Evolutionary conservation across 2,888 invertebrate genomes (phyloP), one percentile per base, ranked within the genome.

Genomic region (Stramonita haemastoma): DNA sequence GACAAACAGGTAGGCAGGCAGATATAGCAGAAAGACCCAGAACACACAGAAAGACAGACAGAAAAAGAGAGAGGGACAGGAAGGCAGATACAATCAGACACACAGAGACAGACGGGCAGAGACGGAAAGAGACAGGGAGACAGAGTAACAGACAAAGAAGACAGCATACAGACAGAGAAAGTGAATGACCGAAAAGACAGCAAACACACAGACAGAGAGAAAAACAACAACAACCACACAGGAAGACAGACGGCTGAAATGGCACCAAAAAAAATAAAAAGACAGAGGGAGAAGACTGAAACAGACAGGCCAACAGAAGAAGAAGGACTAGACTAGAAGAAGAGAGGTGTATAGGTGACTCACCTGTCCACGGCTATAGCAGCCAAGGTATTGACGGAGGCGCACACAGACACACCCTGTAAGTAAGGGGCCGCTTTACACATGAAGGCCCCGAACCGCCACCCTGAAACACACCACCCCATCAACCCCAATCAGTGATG

Each of bases 371-470:
- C 95, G 0, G 97, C 96, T 85, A 97, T 97, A 87, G 97, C 97
- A 87, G 97, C 97, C 87, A 97, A 94, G 0, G 97, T 97, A 94
- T 97, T 97, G 90, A 97, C 97, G 1, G 97, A 97, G 29, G 97
- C 97, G 91, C 96, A 96, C 34, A 97, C 97, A 11, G 97, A 96
- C 17, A 97, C 97, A 19, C 97, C 97, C 94, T 97, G 97, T 5
- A 97, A 95, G 93, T 97, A 97, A 11, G 97, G 96, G 26, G 97
- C 96, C 22, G 96, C 96, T 94, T 97, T 97, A 94, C 97, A 97
- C 94, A 97, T 96, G 91, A 96, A 96, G 92, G 96, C 95, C 1
- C 97, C 97, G 91, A 97, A 96, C 79, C 96, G 96, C 97, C 97
- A 97, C 77, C 97, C 97, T 97, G 95, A n/a, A 96, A 95, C 91